phyloP scores from a whole-genome alignment of 1,140 invertebrate genomes.

The Sinonovacula constricta region DNA sequence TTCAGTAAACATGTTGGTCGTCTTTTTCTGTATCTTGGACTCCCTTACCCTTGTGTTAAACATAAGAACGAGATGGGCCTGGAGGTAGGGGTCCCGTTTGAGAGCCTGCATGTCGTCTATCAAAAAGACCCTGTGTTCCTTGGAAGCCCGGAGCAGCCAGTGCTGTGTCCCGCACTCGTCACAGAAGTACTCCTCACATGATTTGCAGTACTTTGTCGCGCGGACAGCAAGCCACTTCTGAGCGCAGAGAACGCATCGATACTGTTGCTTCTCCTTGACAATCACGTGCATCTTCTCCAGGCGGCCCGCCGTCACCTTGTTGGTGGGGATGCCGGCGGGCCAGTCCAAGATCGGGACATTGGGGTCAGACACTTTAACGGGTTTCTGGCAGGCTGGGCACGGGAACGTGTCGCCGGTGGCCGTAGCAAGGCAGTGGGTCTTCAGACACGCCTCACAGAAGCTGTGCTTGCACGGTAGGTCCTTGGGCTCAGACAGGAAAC shows the following conservation, averaged over 20 bases:
- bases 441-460: slow-evolving; percentile 22
- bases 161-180: slow-evolving; percentile 40
- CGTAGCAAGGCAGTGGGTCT: slow-evolving; percentile 5
- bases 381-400: slow-evolving; percentile 21
- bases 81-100: slow-evolving; percentile 23
- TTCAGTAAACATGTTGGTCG: background rate
- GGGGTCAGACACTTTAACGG: background rate
- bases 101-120: slow-evolving; percentile 9
- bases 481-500: slow-evolving; percentile 14
- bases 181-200: slow-evolving; percentile 41
- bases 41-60: slow-evolving; percentile 15
- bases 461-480: slow-evolving; percentile 36
- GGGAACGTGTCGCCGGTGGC: slow-evolving; percentile 6
- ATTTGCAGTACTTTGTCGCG: slow-evolving; percentile 41
- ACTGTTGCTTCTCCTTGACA: background rate
- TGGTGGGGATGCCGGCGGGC: slow-evolving; percentile 22
- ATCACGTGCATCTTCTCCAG: slow-evolving; percentile 6
- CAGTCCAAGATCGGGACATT: slow-evolving; percentile 24
- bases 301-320: background rate
- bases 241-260: slow-evolving; percentile 8
- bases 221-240: background rate
- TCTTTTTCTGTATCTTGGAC: background rate
- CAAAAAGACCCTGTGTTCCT: slow-evolving; percentile 23
- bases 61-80: background rate
- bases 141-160: slow-evolving; percentile 30